phyloP scores from a whole-genome alignment of 2,113 vertebrate genomes.

The Gulo gulo region DNA sequence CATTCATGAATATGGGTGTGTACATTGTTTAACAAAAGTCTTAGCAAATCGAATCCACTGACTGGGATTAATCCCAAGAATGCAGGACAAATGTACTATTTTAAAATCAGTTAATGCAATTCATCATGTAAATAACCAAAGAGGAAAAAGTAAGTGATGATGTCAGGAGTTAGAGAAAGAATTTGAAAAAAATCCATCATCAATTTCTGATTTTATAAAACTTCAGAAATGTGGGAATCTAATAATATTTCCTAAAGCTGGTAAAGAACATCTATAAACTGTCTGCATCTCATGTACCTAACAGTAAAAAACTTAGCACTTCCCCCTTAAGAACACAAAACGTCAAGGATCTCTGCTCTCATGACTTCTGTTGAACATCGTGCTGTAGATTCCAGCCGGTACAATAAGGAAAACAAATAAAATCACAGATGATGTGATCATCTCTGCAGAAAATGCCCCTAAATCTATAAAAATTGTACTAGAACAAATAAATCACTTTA shows the following conservation, averaged over 20 bases:
- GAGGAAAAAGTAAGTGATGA: background rate
- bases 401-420: background rate
- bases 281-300: too few species aligned
- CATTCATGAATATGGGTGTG: background rate
- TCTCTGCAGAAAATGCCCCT: background rate
- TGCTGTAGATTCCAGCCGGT: background rate
- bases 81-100: background rate
- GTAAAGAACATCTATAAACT: too few species aligned
- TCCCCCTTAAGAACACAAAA: background rate
- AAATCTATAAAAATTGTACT: background rate
- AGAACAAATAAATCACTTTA: background rate
- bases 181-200: background rate
- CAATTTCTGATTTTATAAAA: background rate
- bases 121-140: background rate
- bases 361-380: background rate
- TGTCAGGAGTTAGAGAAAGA: background rate
- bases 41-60: background rate
- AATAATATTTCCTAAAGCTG: background rate
- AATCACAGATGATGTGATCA: background rate
- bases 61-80: background rate
- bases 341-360: background rate
- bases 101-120: background rate
- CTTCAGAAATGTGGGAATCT: background rate
- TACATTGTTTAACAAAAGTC: background rate
- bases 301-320: too few species aligned